Percentiles rank a stretch among this genome's conserved stretches.
Conservation (phyloP, 2,797 vertebrate species). For the Hydrolagus colliei region DNA sequence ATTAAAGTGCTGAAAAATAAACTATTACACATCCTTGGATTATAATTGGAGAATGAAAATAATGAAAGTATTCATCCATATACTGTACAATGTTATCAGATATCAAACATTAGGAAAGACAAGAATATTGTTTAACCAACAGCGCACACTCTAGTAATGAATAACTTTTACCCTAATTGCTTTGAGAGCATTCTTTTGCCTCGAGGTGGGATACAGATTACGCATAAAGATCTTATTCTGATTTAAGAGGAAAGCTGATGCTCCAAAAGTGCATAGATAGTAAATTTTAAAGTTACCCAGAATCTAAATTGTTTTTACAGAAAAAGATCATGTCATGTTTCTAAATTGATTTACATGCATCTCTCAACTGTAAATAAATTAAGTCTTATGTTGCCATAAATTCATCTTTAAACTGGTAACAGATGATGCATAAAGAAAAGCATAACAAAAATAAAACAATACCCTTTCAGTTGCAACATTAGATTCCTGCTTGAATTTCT, state of each 20-base stretch:
- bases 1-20: slow-evolving; percentile 20
- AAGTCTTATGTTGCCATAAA: not conserved
- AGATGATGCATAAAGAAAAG: not conserved
- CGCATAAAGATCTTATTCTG: too few relatives aligned
- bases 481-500: slow-evolving; percentile 97
- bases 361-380: not conserved
- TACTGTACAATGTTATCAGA: too few relatives aligned
- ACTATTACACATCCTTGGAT: not conserved
- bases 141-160: too few relatives aligned
- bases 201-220: too few relatives aligned
- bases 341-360: too few relatives aligned
- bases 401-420: not conserved
- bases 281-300: not conserved
- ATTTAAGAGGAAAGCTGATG: too few relatives aligned
- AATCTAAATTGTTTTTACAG: not conserved
- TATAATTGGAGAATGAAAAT: not conserved
- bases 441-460: slow-evolving; percentile 39
- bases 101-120: too few relatives aligned
- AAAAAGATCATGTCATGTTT: not conserved
- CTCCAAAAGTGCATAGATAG: not conserved
- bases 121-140: too few relatives aligned
- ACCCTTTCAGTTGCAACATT: slow-evolving; percentile 88
- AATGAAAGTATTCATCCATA: too few relatives aligned
- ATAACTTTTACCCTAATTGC: too few relatives aligned
- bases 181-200: too few relatives aligned